Evolutionary conservation across 2,797 vertebrate species (phyloP).

Genomic region (Sebastiscus albofasciatus): DNA sequence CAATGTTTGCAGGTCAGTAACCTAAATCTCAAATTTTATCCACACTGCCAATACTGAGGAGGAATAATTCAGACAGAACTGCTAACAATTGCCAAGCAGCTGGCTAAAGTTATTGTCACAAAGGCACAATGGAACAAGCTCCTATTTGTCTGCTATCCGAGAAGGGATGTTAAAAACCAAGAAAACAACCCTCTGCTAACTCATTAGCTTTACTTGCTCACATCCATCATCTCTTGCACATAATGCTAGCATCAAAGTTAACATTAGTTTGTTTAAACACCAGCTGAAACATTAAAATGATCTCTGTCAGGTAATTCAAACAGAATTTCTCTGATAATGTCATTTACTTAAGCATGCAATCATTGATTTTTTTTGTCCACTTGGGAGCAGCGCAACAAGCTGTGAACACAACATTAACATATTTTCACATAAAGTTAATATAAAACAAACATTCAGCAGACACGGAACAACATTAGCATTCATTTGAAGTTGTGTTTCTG

Average conservation of each 20-base stretch:
- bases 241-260: neutral
- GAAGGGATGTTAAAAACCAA: neutral
- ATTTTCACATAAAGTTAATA: neutral
- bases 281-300: neutral
- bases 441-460: neutral
- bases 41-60: neutral
- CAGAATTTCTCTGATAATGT: neutral
- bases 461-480: too few relatives aligned
- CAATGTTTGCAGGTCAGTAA: neutral
- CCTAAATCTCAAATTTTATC: neutral
- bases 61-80: neutral
- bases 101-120: neutral
- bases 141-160: neutral
- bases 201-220: neutral
- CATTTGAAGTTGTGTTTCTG: neutral
- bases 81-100: neutral
- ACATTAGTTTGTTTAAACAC: neutral
- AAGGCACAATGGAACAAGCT: neutral
- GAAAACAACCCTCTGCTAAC: neutral
- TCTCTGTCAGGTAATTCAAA: neutral
- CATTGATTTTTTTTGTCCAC: too few relatives aligned
- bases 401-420: neutral
- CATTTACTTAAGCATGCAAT: too few relatives aligned
- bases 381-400: neutral
- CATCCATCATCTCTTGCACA: neutral